These are phyloP conservation scores for Melikaiella ostensackeni DNA, from an alignment of 2,888 invertebrate species.

Conservation along the genomic window DNA sequence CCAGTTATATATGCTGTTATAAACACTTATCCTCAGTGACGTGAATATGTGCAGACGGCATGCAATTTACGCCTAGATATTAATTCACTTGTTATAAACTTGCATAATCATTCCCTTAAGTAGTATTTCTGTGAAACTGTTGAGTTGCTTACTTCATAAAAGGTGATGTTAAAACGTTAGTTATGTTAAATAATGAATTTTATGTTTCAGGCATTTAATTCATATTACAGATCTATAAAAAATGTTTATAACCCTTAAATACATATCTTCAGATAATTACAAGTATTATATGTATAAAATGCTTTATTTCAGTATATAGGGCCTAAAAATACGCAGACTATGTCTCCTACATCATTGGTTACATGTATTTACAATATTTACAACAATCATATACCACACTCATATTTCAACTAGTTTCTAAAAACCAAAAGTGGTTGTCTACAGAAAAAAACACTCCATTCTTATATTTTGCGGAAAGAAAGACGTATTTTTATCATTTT, in stretches of 20 bases:
- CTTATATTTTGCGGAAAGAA: too few relatives aligned
- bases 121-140: background rate
- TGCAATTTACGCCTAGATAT: background rate
- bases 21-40: background rate
- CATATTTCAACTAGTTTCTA: too few relatives aligned
- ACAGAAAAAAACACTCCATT: too few relatives aligned
- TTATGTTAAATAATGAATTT: background rate
- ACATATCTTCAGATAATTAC: too few relatives aligned
- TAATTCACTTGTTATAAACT: background rate
- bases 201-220: background rate
- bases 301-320: too few relatives aligned
- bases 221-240: background rate
- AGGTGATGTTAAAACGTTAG: background rate
- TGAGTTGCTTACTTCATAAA: background rate
- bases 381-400: too few relatives aligned
- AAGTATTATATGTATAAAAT: too few relatives aligned
- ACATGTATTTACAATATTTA: too few relatives aligned
- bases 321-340: too few relatives aligned
- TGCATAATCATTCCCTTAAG: conserved; percentile 13
- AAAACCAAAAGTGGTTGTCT: too few relatives aligned
- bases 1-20: background rate
- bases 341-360: too few relatives aligned
- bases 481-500: too few relatives aligned
- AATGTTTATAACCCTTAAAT: background rate
- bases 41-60: background rate